Conservation (phyloP, 2,113 vertebrate species). For the Arenaria interpres region DNA sequence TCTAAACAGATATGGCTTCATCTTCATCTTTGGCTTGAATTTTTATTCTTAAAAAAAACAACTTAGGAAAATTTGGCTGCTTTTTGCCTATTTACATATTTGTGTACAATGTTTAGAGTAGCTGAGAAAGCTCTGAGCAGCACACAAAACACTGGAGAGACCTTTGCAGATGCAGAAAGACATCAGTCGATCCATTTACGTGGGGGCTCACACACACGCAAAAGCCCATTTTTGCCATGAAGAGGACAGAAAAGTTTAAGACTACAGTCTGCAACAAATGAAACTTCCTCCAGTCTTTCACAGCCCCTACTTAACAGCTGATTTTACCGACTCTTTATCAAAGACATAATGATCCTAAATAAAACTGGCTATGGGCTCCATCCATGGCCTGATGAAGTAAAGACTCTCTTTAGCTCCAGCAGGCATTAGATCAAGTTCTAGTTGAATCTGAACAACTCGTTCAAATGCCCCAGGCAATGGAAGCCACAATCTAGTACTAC, state of each 20-base stretch:
- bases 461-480: not conserved
- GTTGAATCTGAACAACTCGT: not conserved
- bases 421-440: not conserved
- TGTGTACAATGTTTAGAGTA: not conserved
- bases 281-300: not conserved
- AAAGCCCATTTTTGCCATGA: not conserved
- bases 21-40: not conserved
- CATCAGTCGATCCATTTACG: not conserved
- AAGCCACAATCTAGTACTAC: not conserved
- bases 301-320: not conserved
- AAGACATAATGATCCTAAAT: not conserved
- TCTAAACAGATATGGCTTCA: not conserved
- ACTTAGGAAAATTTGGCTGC: not conserved
- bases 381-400: not conserved
- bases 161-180: not conserved
- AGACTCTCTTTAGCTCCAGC: not conserved
- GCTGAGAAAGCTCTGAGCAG: not conserved
- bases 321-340: not conserved
- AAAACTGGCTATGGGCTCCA: not conserved
- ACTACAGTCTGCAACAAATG: not conserved
- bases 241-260: not conserved
- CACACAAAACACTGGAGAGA: not conserved
- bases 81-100: not conserved
- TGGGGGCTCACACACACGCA: accelerated
- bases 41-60: not conserved